Evolutionary conservation across 2,797 vertebrate genomes (phyloP).

Genomic region (Ptychadena robeensis): DNA sequence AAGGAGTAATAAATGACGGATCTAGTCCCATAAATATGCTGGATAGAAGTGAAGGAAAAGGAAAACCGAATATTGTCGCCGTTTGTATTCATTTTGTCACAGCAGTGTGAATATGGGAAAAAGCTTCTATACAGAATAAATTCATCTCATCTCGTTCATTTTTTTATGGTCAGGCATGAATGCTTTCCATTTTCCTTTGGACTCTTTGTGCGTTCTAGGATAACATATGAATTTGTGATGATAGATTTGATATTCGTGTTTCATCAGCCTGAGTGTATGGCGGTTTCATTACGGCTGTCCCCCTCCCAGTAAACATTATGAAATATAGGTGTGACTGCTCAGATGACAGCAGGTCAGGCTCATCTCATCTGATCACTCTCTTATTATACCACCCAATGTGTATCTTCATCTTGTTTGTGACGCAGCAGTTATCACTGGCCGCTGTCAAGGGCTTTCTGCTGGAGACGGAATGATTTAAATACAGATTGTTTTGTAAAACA

Average conservation of each 20-base stretch:
- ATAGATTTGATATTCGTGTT: background rate
- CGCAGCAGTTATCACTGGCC: constrained; percentile 7
- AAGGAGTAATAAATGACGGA: no score
- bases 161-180: background rate
- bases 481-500: constrained; percentile 41
- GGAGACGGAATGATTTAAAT: constrained; percentile 33
- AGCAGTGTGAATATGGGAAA: background rate
- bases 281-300: background rate
- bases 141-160: background rate
- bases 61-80: background rate
- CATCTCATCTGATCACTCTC: background rate
- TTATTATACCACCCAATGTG: background rate
- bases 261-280: background rate
- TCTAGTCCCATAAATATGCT: no score
- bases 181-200: background rate
- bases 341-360: background rate
- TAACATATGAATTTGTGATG: background rate
- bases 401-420: constrained; percentile 4
- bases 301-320: background rate
- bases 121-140: background rate
- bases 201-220: background rate
- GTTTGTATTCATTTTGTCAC: background rate
- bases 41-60: no score
- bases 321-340: constrained; percentile 7
- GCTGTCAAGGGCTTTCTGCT: constrained; percentile 17